phyloP scores from a whole-genome alignment of 2,888 invertebrate species.

The Drosophila cyrtoloma region DNA sequence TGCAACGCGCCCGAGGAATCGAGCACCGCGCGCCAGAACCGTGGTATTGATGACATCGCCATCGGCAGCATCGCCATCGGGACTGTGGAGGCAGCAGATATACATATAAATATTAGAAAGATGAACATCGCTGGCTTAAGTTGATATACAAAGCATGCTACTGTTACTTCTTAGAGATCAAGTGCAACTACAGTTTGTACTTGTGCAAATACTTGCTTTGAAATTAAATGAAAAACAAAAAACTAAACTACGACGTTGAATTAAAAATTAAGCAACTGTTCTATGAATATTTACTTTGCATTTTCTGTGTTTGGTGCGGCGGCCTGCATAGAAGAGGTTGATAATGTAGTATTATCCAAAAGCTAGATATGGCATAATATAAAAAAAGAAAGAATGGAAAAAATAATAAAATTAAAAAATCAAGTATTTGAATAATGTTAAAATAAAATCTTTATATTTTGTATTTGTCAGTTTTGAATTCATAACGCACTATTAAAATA shows the following conservation, averaged over 20 bases:
- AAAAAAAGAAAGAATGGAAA: slow-evolving; percentile 77
- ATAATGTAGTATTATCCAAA: slow-evolving; percentile 87
- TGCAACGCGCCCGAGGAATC: slow-evolving; percentile 95
- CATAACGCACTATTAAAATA: slow-evolving; percentile 12
- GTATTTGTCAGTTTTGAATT: slow-evolving; percentile 27
- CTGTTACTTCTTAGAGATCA: slow-evolving; percentile 8
- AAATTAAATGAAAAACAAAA: slow-evolving; percentile 18
- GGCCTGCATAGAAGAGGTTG: slow-evolving; percentile 86
- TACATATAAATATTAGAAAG: slow-evolving; percentile 16
- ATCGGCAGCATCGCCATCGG: slow-evolving; percentile 83
- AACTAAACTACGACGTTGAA: slow-evolving; percentile 50
- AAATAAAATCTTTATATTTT: slow-evolving; percentile 31
- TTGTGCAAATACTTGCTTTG: slow-evolving; percentile 42
- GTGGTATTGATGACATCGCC: slow-evolving; percentile 88
- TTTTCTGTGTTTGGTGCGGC: slow-evolving; percentile 86
- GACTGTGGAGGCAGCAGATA: slow-evolving; percentile 14
- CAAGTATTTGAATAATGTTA: slow-evolving; percentile 50
- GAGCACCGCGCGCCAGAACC: slow-evolving; percentile 90
- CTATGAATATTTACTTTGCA: slow-evolving; percentile 88
- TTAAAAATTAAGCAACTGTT: slow-evolving; percentile 71
- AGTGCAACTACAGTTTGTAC: slow-evolving; percentile 37
- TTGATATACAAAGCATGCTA: slow-evolving; percentile 33
- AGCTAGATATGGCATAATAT: slow-evolving; percentile 88
- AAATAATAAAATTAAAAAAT: slow-evolving; percentile 73
- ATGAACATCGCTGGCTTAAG: background rate